These are phyloP conservation scores for Salticus scenicus DNA, from an alignment of 2,888 invertebrate genomes.

Conservation along the genomic window DNA sequence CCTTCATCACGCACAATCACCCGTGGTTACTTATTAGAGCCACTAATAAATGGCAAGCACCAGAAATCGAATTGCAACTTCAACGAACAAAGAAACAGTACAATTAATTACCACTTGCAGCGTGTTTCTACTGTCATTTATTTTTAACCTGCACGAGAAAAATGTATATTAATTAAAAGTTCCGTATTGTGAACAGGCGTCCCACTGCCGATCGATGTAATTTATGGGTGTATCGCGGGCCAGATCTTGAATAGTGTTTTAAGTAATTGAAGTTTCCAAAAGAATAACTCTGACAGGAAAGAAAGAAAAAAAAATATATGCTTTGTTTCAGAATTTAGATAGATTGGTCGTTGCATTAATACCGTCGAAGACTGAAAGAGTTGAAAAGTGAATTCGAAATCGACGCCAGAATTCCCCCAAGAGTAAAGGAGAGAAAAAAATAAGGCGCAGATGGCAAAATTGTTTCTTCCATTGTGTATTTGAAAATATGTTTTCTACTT, in stretches of 20 bases:
- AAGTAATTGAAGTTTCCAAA: not conserved
- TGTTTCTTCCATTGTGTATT: no score
- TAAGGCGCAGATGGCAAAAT: no score
- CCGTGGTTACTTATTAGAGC: slow-evolving; percentile 33
- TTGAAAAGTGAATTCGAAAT: no score
- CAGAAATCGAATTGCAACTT: slow-evolving; percentile 2
- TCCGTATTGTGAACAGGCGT: not conserved
- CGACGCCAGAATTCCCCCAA: no score
- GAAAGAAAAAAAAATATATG: not conserved
- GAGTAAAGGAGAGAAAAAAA: no score
- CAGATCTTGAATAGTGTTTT: not conserved
- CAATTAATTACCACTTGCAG: slow-evolving; percentile 56
- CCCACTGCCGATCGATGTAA: not conserved
- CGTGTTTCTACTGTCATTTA: slow-evolving; percentile 23
- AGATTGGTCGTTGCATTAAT: no score
- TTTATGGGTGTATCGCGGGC: slow-evolving; percentile 1
- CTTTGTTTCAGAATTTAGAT: no score
- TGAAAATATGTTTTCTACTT: no score
- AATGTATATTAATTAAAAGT: slow-evolving; percentile 64
- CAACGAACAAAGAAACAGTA: slow-evolving; percentile 6
- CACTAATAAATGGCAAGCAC: slow-evolving; percentile 28
- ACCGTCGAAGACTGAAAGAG: no score
- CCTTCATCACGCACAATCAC: not conserved
- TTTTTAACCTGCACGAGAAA: slow-evolving; percentile 51
- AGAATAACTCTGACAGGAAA: not conserved